Conservation (phyloP, 2,113 vertebrate species). For the Malaclemys terrapin region DNA sequence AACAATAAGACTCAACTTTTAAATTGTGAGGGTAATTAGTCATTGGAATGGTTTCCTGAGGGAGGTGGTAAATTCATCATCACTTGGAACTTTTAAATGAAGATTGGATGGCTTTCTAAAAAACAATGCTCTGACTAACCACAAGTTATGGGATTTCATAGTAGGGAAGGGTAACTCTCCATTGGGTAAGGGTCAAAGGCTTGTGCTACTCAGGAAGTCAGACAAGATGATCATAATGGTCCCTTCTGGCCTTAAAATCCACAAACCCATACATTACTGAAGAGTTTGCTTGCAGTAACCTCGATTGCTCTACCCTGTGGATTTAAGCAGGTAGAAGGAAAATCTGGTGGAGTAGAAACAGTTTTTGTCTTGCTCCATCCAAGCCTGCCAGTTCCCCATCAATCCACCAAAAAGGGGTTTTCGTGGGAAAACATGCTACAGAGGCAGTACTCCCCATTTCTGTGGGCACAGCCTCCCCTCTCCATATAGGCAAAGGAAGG, state of each 20-base stretch:
- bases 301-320: background rate
- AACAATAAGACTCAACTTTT: background rate
- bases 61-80: background rate
- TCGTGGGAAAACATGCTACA: background rate
- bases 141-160: background rate
- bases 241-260: background rate
- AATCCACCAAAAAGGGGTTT: background rate
- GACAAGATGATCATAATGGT: background rate
- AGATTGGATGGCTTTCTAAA: background rate
- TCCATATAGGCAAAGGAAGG: background rate
- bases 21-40: background rate
- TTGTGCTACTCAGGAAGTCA: background rate
- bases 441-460: background rate
- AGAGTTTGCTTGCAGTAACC: background rate
- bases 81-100: background rate
- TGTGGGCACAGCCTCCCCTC: background rate
- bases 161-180: background rate
- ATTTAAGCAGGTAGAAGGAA: background rate
- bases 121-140: background rate
- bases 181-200: background rate
- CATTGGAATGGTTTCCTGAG: background rate
- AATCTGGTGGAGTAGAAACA: background rate
- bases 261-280: background rate
- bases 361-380: background rate
- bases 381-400: background rate